Percentiles rank a stretch among this genome's conserved stretches.
These are phyloP conservation scores for Sorex fumeus DNA, from an alignment of 2,113 vertebrate species.

Conservation along the genomic window DNA sequence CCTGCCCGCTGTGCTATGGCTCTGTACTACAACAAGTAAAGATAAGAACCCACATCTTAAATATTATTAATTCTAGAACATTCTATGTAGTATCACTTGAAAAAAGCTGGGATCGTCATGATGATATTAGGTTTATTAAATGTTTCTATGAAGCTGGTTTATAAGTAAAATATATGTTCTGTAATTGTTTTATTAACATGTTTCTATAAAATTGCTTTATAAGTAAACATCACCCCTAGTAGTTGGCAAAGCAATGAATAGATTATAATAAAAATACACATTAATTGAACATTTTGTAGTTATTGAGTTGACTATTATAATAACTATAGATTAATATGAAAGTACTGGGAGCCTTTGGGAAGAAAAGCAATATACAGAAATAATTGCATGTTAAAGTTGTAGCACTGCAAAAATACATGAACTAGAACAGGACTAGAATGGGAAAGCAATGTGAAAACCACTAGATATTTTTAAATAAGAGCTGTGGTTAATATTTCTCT, in stretches of 20 bases:
- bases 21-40: conserved; percentile 32
- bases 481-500: background rate
- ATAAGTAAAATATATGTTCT: conserved; percentile 29
- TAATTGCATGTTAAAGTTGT: background rate
- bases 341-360: background rate
- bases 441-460: conserved; percentile 37
- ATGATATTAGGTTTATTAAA: conserved; percentile 44
- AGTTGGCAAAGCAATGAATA: conserved; percentile 28
- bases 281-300: conserved; percentile 34
- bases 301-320: conserved; percentile 43
- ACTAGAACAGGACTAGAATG: background rate
- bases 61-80: conserved; percentile 10
- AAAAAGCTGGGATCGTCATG: conserved; percentile 8
- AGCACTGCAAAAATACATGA: conserved; percentile 51
- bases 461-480: background rate
- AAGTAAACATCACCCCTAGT: conserved; percentile 23
- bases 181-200: conserved; percentile 19
- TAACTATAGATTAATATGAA: background rate
- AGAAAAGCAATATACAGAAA: background rate
- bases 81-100: background rate
- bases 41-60: background rate
- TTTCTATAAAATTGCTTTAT: background rate
- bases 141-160: background rate
- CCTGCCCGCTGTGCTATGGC: too few species aligned
- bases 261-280: conserved; percentile 39